These are phyloP conservation scores for Platycercus adscitus DNA, from an alignment of 2,113 vertebrate species.

Conservation along the genomic window DNA sequence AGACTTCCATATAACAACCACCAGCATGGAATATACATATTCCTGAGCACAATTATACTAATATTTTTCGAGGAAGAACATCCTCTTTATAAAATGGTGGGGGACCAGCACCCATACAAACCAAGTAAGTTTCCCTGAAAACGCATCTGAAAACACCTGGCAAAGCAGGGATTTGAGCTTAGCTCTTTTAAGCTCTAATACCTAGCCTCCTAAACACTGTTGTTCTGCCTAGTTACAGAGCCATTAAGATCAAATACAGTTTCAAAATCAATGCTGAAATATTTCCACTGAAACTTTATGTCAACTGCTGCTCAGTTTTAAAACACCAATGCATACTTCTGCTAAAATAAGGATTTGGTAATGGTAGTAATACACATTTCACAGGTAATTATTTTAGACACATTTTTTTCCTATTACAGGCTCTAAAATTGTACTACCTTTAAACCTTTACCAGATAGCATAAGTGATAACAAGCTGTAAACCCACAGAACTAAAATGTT, in stretches of 20 bases:
- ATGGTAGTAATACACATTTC: background rate
- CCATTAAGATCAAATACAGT: background rate
- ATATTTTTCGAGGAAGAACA: background rate
- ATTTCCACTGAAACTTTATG: slow-evolving; percentile 33
- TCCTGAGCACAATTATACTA: background rate
- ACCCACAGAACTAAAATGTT: slow-evolving; percentile 55
- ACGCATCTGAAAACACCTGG: background rate
- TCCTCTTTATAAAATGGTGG: background rate
- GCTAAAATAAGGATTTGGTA: slow-evolving; percentile 39
- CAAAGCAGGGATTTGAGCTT: background rate
- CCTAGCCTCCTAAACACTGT: background rate
- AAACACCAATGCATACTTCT: background rate
- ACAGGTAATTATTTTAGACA: slow-evolving; percentile 43
- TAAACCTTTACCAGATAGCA: slow-evolving; percentile 34
- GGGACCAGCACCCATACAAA: background rate
- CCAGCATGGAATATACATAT: background rate
- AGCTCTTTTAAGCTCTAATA: background rate
- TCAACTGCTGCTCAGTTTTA: slow-evolving; percentile 31
- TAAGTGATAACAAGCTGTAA: slow-evolving; percentile 55
- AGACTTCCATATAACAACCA: background rate
- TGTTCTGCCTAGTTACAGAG: background rate
- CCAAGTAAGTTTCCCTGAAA: background rate
- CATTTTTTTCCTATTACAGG: background rate
- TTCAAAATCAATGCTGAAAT: slow-evolving; percentile 35
- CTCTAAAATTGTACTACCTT: slow-evolving; percentile 21